Evolutionary conservation across 2,797 vertebrate genomes (phyloP), one percentile per base, ranked within the genome.

Genomic region (Poeciliopsis turneri): DNA sequence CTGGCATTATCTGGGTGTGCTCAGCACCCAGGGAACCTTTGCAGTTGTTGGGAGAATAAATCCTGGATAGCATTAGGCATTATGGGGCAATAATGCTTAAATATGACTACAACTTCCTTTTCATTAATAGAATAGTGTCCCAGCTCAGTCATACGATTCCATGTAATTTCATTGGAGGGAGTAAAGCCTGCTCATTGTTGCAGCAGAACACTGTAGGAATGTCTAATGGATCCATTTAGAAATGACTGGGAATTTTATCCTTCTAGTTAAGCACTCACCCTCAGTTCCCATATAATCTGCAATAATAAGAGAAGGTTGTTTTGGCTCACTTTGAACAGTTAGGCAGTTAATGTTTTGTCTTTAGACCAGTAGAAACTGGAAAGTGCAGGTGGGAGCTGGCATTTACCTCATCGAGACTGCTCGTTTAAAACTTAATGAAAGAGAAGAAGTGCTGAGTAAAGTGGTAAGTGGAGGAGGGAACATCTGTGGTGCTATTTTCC

Each of bases 51-150:
- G 68, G 76, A 82, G 90, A 92, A 94, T 95, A 95, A 95, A 93
- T 94, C 90, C 84, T 75, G 74, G 79, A 90, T 90, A 93, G 90
- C 81, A 77, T 91, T 90, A 79, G 90, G 89, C 87, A 93, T 94
- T 92, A 93, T 91, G 89, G 90, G 83, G 89, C 88, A 89, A 92
- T 94, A 94, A 94, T 94, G 90, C 93, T 93, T 93, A 91, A 92
- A 94, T 87, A 90, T 64, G 76, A 87, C 90, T 81, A 82, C 78
- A 76, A 30, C 61, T 87, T 84, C 68, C 79, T 79, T 90, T 93
- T 92, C 89, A 93, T 92, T 95, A 92, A 94, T 91, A 91, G 85
- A 92, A 93, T 82, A 86, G 84, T 81, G 89, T 89, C 85, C 88
- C 76, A 72, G 75, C 74, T 90, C 80, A 77, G 86, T 93, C 88